Conservation (phyloP, 2,888 invertebrate genomes). For the Zygogramma bicolorata region DNA sequence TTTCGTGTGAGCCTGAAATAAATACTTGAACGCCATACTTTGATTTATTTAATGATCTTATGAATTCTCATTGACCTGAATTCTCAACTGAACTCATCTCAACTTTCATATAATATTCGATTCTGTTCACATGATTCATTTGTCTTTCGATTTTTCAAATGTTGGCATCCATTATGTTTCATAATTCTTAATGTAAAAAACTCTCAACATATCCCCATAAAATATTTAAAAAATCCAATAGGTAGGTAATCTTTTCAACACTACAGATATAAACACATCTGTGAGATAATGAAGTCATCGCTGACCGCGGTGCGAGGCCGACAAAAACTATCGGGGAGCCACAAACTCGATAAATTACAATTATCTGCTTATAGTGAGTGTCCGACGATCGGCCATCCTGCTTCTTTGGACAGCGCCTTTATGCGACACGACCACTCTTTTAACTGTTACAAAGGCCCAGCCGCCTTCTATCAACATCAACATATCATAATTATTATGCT, state of each 20-base stretch:
- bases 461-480: constrained; percentile 51
- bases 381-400: constrained; percentile 46
- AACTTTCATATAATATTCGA: too few relatives aligned
- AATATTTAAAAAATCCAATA: not conserved
- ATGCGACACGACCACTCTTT: constrained; percentile 51
- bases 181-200: too few relatives aligned
- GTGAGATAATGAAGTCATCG: constrained; percentile 1
- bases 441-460: constrained; percentile 45
- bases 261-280: not conserved
- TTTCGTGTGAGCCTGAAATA: too few relatives aligned
- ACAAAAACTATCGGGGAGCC: constrained; percentile 46
- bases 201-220: not conserved
- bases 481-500: constrained; percentile 49
- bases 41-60: too few relatives aligned
- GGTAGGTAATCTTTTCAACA: not conserved
- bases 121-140: too few relatives aligned
- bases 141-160: too few relatives aligned
- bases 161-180: too few relatives aligned
- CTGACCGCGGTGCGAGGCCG: constrained; percentile 24
- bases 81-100: too few relatives aligned
- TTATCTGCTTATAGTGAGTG: constrained; percentile 55
- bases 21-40: too few relatives aligned
- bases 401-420: constrained; percentile 48
- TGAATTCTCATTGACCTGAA: too few relatives aligned
- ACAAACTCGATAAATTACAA: constrained; percentile 57